These are phyloP conservation scores for Xiphydria camelus DNA, from an alignment of 2,888 invertebrate species.

Conservation along the genomic window DNA sequence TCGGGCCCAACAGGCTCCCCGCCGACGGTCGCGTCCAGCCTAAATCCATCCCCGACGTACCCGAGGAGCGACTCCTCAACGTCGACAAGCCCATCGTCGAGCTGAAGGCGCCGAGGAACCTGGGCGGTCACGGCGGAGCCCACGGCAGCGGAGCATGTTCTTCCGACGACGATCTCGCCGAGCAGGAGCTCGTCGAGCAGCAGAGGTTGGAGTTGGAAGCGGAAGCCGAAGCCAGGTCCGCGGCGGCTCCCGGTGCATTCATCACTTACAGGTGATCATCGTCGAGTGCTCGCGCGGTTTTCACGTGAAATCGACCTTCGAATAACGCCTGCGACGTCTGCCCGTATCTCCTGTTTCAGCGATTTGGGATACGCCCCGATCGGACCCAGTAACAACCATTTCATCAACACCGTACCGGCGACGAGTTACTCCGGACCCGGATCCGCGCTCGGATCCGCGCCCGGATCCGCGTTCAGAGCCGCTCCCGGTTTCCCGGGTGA, in stretches of 20 bases:
- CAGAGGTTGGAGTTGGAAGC: slow-evolving; percentile 28
- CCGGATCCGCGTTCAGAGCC: background rate
- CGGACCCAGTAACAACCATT: slow-evolving; percentile 8
- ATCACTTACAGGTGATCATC: slow-evolving; percentile 35
- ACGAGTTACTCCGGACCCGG: background rate
- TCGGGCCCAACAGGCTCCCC: slow-evolving; percentile 60
- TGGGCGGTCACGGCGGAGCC: background rate
- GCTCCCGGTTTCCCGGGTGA: background rate
- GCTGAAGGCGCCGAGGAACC: slow-evolving; percentile 43
- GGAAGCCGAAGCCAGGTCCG: background rate
- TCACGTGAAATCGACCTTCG: too few species aligned
- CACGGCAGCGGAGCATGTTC: slow-evolving; percentile 1
- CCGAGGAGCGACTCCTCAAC: slow-evolving; percentile 61
- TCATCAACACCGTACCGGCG: slow-evolving; percentile 7
- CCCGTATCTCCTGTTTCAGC: slow-evolving; percentile 24
- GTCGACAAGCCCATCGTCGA: slow-evolving; percentile 62
- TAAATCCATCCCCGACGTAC: slow-evolving; percentile 48
- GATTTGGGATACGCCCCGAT: slow-evolving; percentile 38
- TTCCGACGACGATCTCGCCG: slow-evolving; percentile 29
- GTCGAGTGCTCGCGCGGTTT: background rate
- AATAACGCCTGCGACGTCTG: too few species aligned
- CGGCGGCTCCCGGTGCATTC: slow-evolving; percentile 8
- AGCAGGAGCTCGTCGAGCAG: slow-evolving; percentile 35
- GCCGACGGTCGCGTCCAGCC: slow-evolving; percentile 43
- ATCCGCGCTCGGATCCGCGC: background rate